A percentile compares a stretch with the other conserved stretches of the same genome.
These are phyloP conservation scores for Antitype chi DNA, from an alignment of 2,888 invertebrate species.

Conservation along the genomic window DNA sequence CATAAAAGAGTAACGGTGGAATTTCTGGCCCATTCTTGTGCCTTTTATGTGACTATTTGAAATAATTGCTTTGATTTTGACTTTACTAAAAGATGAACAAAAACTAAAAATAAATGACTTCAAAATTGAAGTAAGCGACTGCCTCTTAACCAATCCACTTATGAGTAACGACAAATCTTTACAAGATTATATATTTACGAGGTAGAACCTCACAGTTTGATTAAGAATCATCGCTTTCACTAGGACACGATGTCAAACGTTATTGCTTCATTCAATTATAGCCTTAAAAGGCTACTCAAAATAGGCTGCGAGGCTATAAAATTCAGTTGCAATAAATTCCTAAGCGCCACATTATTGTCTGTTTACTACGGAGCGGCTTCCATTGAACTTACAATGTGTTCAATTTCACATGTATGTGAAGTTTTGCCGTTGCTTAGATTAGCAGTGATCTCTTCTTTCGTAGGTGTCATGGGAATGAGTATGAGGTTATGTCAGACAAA, in stretches of 20 bases:
- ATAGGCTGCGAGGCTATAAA: constrained; percentile 54
- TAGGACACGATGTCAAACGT: constrained; percentile 51
- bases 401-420: constrained; percentile 53
- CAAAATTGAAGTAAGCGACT: background rate
- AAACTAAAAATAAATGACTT: background rate
- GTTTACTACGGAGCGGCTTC: constrained; percentile 54
- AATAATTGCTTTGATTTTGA: too few species aligned
- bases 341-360: constrained; percentile 62
- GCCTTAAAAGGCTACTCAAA: constrained; percentile 61
- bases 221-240: constrained; percentile 61
- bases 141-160: constrained; percentile 8
- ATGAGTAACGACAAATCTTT: constrained; percentile 15
- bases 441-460: constrained; percentile 11
- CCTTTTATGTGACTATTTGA: too few species aligned
- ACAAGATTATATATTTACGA: constrained; percentile 36
- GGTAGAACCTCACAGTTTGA: constrained; percentile 35
- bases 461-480: constrained; percentile 4
- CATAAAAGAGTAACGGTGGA: too few species aligned
- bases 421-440: constrained; percentile 33
- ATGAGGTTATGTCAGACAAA: background rate
- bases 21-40: too few species aligned
- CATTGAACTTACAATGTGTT: constrained; percentile 53
- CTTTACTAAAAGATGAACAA: background rate
- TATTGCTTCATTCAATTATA: constrained; percentile 59
- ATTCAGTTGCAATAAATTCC: constrained; percentile 56